Evolutionary conservation across 2,888 invertebrate species (phyloP).

Genomic region (Drosophila affinis): DNA sequence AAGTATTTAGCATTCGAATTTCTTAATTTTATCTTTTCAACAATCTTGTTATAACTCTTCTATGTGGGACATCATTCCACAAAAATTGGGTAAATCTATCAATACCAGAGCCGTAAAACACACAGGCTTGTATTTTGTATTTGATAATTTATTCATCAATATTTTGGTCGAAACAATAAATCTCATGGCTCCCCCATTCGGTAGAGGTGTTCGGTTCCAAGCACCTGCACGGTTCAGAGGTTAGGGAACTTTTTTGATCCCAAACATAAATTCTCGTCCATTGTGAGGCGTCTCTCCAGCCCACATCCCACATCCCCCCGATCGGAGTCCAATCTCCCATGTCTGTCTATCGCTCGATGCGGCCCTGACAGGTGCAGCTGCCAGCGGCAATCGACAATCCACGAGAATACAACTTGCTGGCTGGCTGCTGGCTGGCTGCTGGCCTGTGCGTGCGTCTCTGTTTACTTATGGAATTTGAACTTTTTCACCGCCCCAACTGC

Average conservation of each 20-base stretch:
- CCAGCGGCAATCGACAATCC: constrained; percentile 57
- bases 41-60: constrained; percentile 1
- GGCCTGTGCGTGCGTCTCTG: constrained; percentile 50
- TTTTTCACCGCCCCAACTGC: constrained; percentile 42
- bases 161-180: constrained; percentile 42
- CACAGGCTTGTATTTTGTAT: background rate
- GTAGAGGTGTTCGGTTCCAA: constrained; percentile 40
- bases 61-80: background rate
- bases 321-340: constrained; percentile 26
- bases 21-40: background rate
- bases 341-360: constrained; percentile 74
- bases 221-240: constrained; percentile 62
- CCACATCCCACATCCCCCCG: constrained; percentile 4
- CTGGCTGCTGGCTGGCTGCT: background rate
- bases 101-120: constrained; percentile 2
- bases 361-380: constrained; percentile 78
- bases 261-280: constrained; percentile 62
- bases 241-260: constrained; percentile 55
- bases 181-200: constrained; percentile 31
- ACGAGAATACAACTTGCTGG: constrained; percentile 29
- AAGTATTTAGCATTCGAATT: background rate
- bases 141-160: constrained; percentile 50
- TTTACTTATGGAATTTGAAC: constrained; percentile 76
- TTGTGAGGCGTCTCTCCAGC: constrained; percentile 45
- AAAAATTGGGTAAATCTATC: constrained; percentile 20